Conservation (phyloP, 2,888 invertebrate species). For the Cataglyphis albicans region DNA sequence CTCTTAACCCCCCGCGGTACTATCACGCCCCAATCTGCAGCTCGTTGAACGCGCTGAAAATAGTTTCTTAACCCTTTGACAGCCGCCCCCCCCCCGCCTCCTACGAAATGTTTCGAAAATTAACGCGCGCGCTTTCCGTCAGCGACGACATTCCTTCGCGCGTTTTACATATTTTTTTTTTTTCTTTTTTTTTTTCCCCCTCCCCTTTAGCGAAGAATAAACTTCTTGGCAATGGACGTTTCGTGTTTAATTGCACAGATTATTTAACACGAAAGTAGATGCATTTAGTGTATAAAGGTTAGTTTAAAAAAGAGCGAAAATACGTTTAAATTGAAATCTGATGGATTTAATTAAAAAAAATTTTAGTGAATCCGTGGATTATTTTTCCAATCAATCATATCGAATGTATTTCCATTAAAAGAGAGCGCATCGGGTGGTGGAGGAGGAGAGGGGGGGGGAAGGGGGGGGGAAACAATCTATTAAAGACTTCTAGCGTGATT, state of each 20-base stretch:
- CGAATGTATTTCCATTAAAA: neutral
- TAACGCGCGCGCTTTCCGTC: neutral
- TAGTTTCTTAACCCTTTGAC: slow-evolving; percentile 45
- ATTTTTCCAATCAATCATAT: slow-evolving; percentile 1
- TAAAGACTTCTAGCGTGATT: neutral
- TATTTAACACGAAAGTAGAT: neutral
- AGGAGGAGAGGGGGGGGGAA: no score
- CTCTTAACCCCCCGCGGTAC: neutral
- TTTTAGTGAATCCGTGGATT: neutral
- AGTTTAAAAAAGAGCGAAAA: neutral
- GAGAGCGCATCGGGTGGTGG: neutral
- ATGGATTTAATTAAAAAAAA: slow-evolving; percentile 4
- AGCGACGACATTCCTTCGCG: neutral
- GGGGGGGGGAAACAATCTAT: slow-evolving; percentile 39
- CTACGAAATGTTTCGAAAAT: slow-evolving; percentile 18
- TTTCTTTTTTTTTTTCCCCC: no score
- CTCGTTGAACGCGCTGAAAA: slow-evolving; percentile 25
- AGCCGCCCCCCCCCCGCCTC: neutral
- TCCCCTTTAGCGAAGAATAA: neutral
- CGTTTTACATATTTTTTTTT: neutral
- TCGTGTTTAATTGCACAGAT: neutral
- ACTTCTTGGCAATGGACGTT: neutral
- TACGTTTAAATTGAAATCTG: slow-evolving; percentile 1
- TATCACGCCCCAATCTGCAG: slow-evolving; percentile 30
- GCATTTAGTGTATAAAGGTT: neutral